Conservation (phyloP, 1,140 invertebrate species). For the Drosophila pruinosa region DNA sequence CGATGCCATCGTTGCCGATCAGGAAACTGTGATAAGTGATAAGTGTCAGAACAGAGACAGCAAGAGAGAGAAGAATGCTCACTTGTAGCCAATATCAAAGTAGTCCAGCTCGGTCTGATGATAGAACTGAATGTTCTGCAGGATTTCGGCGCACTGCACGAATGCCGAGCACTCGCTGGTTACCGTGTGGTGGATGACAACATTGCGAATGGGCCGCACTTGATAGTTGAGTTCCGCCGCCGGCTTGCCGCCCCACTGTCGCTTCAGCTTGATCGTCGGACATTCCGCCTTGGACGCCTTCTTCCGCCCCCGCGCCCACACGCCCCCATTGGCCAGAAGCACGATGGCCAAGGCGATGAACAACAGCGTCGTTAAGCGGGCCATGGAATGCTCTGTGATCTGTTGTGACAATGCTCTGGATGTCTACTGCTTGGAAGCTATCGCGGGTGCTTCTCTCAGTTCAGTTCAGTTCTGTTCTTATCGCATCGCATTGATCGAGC, state of each 20-base stretch:
- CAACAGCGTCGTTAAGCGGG: background rate
- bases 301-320: constrained; percentile 17
- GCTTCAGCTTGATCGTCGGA: constrained; percentile 71
- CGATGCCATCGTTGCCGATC: constrained; percentile 89
- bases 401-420: background rate
- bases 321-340: background rate
- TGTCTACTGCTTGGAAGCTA: background rate
- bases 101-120: constrained; percentile 66
- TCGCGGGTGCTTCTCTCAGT: background rate
- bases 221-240: constrained; percentile 84
- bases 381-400: background rate
- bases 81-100: constrained; percentile 80
- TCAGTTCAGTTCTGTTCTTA: constrained; percentile 3
- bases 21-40: constrained; percentile 85
- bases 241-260: constrained; percentile 79
- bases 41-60: background rate
- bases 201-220: constrained; percentile 84
- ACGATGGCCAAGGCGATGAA: background rate
- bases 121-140: constrained; percentile 71
- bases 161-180: constrained; percentile 84
- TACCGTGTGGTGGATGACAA: constrained; percentile 89
- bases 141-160: constrained; percentile 79
- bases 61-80: background rate
- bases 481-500: constrained; percentile 1
- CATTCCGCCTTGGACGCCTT: constrained; percentile 27